Percentiles rank a stretch among this genome's conserved stretches.
Conservation (phyloP, 2,797 vertebrate species). For the Scyliorhinus canicula region DNA sequence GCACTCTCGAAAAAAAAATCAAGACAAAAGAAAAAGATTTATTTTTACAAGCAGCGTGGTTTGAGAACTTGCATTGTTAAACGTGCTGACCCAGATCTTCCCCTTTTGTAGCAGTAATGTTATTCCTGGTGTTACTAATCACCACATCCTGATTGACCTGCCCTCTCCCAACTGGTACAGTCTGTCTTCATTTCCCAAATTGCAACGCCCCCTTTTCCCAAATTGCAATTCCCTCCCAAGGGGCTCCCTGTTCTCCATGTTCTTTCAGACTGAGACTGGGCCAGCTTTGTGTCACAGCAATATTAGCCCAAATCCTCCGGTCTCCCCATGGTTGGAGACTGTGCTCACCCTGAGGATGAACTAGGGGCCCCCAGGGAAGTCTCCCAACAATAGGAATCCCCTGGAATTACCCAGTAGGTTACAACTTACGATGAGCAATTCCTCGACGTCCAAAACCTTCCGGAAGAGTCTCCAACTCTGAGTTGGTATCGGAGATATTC, state of each 20-base stretch:
- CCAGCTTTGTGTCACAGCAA: background rate
- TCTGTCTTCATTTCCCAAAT: background rate
- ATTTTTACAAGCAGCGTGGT: slow-evolving; percentile 8
- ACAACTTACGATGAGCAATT: too few relatives aligned
- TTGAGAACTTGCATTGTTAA: background rate
- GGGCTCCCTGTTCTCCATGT: background rate
- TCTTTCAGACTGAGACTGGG: background rate
- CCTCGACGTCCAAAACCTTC: too few relatives aligned
- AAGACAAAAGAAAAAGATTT: slow-evolving; percentile 16
- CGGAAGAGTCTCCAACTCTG: too few relatives aligned
- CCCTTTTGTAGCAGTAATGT: background rate
- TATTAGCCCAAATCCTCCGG: background rate
- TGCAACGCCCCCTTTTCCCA: background rate
- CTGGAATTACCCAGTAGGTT: too few relatives aligned
- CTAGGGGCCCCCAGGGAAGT: too few relatives aligned
- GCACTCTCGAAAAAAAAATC: slow-evolving; percentile 19
- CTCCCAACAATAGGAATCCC: too few relatives aligned
- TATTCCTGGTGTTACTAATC: slow-evolving; percentile 17
- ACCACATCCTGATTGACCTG: slow-evolving; percentile 6
- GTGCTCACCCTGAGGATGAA: too few relatives aligned
- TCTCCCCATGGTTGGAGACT: too few relatives aligned
- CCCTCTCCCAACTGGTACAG: background rate
- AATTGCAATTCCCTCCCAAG: background rate
- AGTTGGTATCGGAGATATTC: too few relatives aligned
- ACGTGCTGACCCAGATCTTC: background rate